Percentiles rank a stretch among this genome's conserved stretches.
phyloP scores from a whole-genome alignment of 2,888 invertebrate species.

The Thera britannica region DNA sequence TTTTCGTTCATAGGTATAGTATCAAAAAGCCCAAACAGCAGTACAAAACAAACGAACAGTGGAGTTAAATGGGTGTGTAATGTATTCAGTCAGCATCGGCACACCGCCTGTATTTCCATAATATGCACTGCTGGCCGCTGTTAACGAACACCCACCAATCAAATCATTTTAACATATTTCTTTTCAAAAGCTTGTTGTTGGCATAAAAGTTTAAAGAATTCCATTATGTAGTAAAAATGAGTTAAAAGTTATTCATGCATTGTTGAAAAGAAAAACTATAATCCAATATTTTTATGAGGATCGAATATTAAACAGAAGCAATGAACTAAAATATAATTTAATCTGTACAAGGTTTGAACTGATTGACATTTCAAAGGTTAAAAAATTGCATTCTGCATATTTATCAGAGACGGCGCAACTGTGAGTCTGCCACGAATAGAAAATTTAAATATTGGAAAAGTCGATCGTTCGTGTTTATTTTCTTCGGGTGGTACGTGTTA shows the following conservation, averaged over 20 bases:
- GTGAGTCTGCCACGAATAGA: slow-evolving; percentile 36
- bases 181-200: slow-evolving; percentile 4
- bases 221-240: not conserved
- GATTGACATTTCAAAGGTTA: slow-evolving; percentile 23
- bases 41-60: slow-evolving; percentile 16
- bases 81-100: slow-evolving; percentile 22
- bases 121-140: slow-evolving; percentile 1
- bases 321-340: slow-evolving; percentile 5
- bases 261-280: not conserved
- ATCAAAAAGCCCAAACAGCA: slow-evolving; percentile 10
- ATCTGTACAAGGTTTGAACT: slow-evolving; percentile 3
- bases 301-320: slow-evolving; percentile 1
- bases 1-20: not conserved
- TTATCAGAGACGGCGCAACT: slow-evolving; percentile 15
- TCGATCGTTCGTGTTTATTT: slow-evolving; percentile 64
- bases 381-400: slow-evolving; percentile 25
- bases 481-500: slow-evolving; percentile 65
- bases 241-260: not conserved
- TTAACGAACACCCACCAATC: slow-evolving; percentile 15
- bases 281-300: not conserved
- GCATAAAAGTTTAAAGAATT: not conserved
- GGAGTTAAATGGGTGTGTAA: slow-evolving; percentile 24
- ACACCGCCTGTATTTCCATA: slow-evolving; percentile 21
- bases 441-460: slow-evolving; percentile 53
- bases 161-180: slow-evolving; percentile 5